phyloP scores from a whole-genome alignment of 2,797 vertebrate species.

The Jordanella pulchra region DNA sequence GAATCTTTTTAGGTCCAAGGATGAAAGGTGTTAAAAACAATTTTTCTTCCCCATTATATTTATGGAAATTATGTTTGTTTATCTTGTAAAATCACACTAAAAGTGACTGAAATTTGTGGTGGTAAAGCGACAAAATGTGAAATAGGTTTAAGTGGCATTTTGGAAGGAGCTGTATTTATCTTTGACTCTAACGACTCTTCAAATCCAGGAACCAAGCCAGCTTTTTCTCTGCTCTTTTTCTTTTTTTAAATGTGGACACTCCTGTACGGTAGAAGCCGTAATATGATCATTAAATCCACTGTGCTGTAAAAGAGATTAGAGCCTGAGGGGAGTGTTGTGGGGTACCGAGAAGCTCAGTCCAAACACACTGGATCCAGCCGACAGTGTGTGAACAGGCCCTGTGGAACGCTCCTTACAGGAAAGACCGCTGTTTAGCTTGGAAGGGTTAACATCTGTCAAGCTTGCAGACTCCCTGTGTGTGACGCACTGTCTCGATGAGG shows the following conservation, averaged over 20 bases:
- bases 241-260: conserved; percentile 37
- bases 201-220: conserved; percentile 49
- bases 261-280: conserved; percentile 58
- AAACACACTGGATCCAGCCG: conserved; percentile 58
- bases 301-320: conserved; percentile 76
- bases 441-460: conserved; percentile 75
- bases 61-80: not conserved
- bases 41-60: not conserved
- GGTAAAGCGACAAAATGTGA: not conserved
- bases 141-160: conserved; percentile 2
- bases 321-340: conserved; percentile 55
- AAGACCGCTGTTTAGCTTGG: conserved; percentile 50
- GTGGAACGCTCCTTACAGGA: conserved; percentile 49
- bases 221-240: conserved; percentile 41
- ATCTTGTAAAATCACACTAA: not conserved
- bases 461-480: conserved; percentile 71
- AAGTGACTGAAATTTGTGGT: not conserved
- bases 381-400: conserved; percentile 61
- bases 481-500: conserved; percentile 83
- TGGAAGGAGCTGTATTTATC: conserved; percentile 40
- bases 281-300: conserved; percentile 70
- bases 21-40: not conserved
- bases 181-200: conserved; percentile 33
- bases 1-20: not conserved
- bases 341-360: conserved; percentile 60